phyloP scores from a whole-genome alignment of 2,113 vertebrate genomes.

The Riparia riparia region DNA sequence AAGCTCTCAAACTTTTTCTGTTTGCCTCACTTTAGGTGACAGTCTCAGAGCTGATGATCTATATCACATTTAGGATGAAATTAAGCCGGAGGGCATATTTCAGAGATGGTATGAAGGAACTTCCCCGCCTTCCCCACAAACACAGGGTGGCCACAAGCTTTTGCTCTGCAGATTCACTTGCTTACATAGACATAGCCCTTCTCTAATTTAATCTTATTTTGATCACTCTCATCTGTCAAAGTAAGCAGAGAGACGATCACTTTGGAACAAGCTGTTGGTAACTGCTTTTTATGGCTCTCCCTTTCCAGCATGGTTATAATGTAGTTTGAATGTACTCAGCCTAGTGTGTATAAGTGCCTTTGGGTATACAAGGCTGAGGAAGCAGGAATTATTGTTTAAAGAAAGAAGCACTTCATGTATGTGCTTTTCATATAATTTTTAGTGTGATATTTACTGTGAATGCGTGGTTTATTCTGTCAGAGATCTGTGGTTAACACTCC shows the following conservation, averaged over 20 bases:
- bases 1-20: background rate
- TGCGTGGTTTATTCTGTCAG: slow-evolving; percentile 38
- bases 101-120: background rate
- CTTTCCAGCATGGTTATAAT: background rate
- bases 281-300: background rate
- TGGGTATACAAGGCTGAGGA: background rate
- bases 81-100: background rate
- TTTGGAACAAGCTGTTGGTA: background rate
- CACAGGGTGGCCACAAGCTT: background rate
- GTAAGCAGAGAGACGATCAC: background rate
- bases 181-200: background rate
- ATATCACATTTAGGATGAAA: background rate
- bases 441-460: slow-evolving; percentile 11
- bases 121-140: background rate
- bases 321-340: background rate
- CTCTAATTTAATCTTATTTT: background rate
- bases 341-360: background rate
- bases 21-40: background rate
- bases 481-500: slow-evolving; percentile 42
- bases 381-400: background rate
- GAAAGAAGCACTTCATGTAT: background rate
- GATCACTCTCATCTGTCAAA: background rate
- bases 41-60: background rate
- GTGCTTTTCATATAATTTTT: slow-evolving; percentile 27
- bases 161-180: background rate